Conservation (phyloP, 2,113 vertebrate species). For the Poeciliopsis prolifica region DNA sequence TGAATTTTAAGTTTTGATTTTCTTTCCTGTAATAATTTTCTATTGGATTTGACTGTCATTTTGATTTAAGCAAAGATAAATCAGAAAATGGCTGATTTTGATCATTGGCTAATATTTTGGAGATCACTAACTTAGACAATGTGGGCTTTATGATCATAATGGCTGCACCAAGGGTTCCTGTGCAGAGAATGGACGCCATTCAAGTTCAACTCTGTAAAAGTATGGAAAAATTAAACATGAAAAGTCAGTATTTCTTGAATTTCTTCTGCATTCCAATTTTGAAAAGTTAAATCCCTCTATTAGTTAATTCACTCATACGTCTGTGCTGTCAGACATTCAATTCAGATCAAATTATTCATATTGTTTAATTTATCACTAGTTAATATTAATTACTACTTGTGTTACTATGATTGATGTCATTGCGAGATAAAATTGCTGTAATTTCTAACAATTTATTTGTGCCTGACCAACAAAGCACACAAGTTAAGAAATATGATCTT, state of each 20-base stretch:
- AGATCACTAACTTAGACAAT: not conserved
- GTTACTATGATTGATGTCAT: not conserved
- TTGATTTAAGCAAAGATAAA: not conserved
- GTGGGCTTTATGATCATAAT: not conserved
- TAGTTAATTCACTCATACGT: too few relatives aligned
- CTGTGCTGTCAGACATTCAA: too few relatives aligned
- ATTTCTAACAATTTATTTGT: not conserved
- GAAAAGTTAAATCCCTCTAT: not conserved
- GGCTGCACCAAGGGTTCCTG: not conserved
- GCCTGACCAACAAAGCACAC: not conserved
- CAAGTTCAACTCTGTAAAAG: not conserved
- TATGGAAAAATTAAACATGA: not conserved
- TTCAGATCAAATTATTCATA: not conserved
- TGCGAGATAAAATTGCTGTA: not conserved
- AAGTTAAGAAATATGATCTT: not conserved
- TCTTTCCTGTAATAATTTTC: not conserved
- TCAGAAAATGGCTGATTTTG: not conserved
- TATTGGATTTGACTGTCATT: not conserved
- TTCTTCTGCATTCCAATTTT: not conserved
- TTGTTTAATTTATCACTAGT: not conserved
- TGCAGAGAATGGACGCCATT: not conserved
- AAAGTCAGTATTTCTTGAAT: not conserved
- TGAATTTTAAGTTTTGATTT: not conserved
- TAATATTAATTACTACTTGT: not conserved
- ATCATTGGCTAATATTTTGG: not conserved